Base-by-base conservation (phyloP, 2,888 invertebrate genomes). In the Colostygia pectinataria region DNA sequence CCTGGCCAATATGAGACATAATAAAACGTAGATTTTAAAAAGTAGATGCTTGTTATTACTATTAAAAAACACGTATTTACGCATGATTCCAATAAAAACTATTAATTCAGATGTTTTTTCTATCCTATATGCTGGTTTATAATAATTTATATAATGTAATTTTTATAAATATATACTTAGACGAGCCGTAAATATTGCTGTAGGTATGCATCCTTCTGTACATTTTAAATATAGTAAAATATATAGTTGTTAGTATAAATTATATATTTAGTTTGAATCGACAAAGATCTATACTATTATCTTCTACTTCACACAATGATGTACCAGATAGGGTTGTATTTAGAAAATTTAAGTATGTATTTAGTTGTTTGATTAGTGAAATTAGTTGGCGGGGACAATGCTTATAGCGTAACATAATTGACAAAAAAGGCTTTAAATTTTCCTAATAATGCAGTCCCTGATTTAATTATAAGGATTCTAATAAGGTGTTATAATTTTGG, bases 311-410 rank as follows among this genome's bases (percentile, higher is more conserved):
- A 59, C 53, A 59, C 52, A 61, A 64, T 60, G 64, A 63, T 69
- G 69, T 71, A 74, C 69, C 73, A 76, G 73, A 71, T 74, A 73
- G 68, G 74, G 66, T 74, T 77, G 74, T 77, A 77, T 75, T 77
- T 80, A 82, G 78, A 72, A 67, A 65, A 76, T 39, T 53, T 7
- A 8, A 24, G 72, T 84, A 83, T 82, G 83, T 83, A 83, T 79
- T 77, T 77, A 74, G 74, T 59, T 65, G 67, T 64, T 65, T 58
- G 36, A 57, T 64, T 77, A 77, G 74, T 53, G 52, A 68, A 48
- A 54, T 61, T 68, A 63, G 56, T 57, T 55, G 49, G 59, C 33
- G 66, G 65, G 65, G 67, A 63, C 50, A 39, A 42, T 54, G 57
- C 54, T 57, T 60, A 52, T 63, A 57, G 53, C 55, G 53, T 55